A percentile compares a stretch with the other conserved stretches of the same genome.
These are phyloP conservation scores for Papilio dardanus DNA, from an alignment of 1,140 invertebrate species.

Conservation along the genomic window DNA sequence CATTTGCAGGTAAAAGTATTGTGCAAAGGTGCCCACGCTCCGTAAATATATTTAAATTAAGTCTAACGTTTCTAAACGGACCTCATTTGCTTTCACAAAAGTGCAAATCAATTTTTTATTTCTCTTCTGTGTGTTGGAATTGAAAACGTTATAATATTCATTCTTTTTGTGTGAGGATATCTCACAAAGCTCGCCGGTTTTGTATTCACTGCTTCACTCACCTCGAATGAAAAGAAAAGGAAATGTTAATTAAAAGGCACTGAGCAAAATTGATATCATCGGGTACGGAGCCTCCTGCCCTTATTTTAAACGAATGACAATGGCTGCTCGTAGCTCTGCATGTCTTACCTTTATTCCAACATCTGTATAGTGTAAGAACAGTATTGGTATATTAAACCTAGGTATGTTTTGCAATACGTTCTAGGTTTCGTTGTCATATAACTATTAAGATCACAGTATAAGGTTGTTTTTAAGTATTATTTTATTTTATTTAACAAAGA, in stretches of 20 bases:
- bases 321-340: conserved; percentile 55
- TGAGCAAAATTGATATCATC: conserved; percentile 79
- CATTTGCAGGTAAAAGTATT: conserved; percentile 15
- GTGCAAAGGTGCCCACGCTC: conserved; percentile 47
- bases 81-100: conserved; percentile 80
- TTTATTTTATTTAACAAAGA: no score
- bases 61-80: conserved; percentile 69
- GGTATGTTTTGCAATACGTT: background rate
- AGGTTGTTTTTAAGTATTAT: no score
- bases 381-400: background rate
- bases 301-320: conserved; percentile 73
- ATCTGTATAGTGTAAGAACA: background rate
- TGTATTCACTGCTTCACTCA: conserved; percentile 77
- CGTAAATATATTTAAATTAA: conserved; percentile 73
- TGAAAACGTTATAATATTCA: conserved; percentile 78
- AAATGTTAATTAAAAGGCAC: conserved; percentile 81
- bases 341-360: background rate
- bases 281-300: conserved; percentile 64
- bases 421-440: background rate
- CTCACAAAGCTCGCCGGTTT: conserved; percentile 70
- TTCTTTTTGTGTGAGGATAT: conserved; percentile 71
- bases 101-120: conserved; percentile 79
- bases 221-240: conserved; percentile 81
- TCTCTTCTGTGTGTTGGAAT: conserved; percentile 69
- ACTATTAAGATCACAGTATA: background rate